Percentiles rank a stretch among this genome's conserved stretches.
phyloP scores from a whole-genome alignment of 2,797 vertebrate genomes.

The Ptychadena robeensis region DNA sequence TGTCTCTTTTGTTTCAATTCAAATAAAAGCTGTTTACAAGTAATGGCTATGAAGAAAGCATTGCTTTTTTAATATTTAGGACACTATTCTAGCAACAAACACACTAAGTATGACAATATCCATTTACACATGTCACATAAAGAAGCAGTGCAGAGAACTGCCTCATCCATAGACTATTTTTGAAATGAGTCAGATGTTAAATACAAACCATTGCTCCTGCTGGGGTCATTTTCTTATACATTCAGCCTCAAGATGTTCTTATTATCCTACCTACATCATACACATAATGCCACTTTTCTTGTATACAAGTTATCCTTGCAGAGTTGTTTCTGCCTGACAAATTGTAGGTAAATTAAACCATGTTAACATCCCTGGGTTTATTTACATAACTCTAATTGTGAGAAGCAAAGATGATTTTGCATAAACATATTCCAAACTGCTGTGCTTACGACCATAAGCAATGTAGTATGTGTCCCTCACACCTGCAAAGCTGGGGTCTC shows the following conservation, averaged over 20 bases:
- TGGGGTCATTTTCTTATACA: conserved; percentile 1
- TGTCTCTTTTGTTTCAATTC: background rate
- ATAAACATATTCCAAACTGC: conserved; percentile 29
- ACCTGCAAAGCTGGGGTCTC: conserved; percentile 37
- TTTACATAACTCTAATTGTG: conserved; percentile 40
- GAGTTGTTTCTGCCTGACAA: conserved; percentile 34
- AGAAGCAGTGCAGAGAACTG: background rate
- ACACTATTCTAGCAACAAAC: background rate
- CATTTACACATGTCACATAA: conserved; percentile 1
- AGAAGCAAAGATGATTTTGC: conserved; percentile 13
- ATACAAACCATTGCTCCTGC: background rate
- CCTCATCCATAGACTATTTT: background rate
- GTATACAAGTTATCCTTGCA: conserved; percentile 17
- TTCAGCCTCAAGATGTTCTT: background rate
- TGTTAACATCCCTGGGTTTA: conserved; percentile 21
- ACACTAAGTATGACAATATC: background rate
- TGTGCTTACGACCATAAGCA: conserved; percentile 22
- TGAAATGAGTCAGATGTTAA: background rate
- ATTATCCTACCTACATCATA: background rate
- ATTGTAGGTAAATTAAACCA: conserved; percentile 28
- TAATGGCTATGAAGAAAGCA: background rate
- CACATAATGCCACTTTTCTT: conserved; percentile 10
- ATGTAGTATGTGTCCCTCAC: conserved; percentile 4
- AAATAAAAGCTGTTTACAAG: background rate
- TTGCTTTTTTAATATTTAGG: background rate